A percentile compares a stretch with the other conserved stretches of the same genome.
Conservation (phyloP, 2,113 vertebrate species). For the Corapipo altera region DNA sequence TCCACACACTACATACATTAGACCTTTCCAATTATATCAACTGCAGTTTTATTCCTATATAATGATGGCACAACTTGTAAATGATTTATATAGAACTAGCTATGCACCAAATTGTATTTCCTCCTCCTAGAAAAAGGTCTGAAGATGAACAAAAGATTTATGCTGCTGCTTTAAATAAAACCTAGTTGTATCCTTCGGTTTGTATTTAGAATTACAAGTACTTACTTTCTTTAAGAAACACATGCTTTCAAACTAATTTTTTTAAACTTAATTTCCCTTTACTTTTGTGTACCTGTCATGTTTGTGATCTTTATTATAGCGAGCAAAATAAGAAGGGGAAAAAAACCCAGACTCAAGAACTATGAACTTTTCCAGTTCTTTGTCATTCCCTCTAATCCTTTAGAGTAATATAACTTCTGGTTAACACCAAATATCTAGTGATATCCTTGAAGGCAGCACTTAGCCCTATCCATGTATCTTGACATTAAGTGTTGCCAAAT, state of each 20-base stretch:
- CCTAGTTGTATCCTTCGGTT: not conserved
- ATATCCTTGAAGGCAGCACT: not conserved
- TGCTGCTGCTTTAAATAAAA: not conserved
- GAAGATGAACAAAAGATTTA: conserved; percentile 5
- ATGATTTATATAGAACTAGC: not conserved
- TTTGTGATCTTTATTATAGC: not conserved
- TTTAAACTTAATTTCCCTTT: not conserved
- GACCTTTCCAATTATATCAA: not conserved
- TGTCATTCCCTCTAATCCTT: not conserved
- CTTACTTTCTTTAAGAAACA: not conserved
- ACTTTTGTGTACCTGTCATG: not conserved
- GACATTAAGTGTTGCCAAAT: not conserved
- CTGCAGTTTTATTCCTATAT: not conserved
- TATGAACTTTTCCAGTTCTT: not conserved
- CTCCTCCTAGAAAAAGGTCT: not conserved
- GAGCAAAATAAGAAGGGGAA: not conserved
- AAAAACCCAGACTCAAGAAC: not conserved
- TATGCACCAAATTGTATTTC: not conserved
- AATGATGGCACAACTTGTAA: not conserved
- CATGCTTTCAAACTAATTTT: not conserved
- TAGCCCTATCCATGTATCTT: not conserved
- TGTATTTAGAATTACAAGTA: not conserved
- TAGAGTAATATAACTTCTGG: not conserved
- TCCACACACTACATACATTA: not conserved
- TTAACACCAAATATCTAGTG: not conserved